These are phyloP conservation scores for Ochotona princeps DNA, from an alignment of 2,113 vertebrate species.

Conservation along the genomic window DNA sequence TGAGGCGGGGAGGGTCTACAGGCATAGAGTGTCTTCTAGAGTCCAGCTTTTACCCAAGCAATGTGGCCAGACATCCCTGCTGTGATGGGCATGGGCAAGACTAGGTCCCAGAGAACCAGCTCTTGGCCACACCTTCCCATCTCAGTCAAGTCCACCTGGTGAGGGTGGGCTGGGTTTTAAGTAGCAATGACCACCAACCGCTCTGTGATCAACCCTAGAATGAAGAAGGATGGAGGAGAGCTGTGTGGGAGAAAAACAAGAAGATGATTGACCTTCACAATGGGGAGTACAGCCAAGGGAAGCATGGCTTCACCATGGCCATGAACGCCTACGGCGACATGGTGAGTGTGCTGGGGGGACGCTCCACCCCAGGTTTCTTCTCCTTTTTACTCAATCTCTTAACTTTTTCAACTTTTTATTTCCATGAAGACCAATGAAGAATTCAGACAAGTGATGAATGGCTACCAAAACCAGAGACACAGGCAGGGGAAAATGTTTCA, in stretches of 20 bases:
- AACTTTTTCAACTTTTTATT: background rate
- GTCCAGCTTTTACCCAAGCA: background rate
- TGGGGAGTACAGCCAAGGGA: slow-evolving; percentile 92
- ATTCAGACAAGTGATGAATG: slow-evolving; percentile 96
- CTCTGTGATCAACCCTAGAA: slow-evolving; percentile 82
- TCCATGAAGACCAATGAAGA: slow-evolving; percentile 93
- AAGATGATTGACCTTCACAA: slow-evolving; percentile 95
- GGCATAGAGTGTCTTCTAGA: background rate
- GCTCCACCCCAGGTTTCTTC: background rate
- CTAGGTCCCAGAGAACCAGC: background rate
- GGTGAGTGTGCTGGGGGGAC: slow-evolving; percentile 84
- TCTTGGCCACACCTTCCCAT: background rate
- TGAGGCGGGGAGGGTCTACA: background rate
- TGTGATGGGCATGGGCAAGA: background rate
- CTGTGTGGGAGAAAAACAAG: slow-evolving; percentile 97
- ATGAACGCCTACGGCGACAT: slow-evolving; percentile 99
- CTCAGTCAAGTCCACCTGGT: background rate
- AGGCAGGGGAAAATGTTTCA: slow-evolving; percentile 89
- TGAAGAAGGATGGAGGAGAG: slow-evolving; percentile 94
- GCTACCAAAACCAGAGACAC: slow-evolving; percentile 88
- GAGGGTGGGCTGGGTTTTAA: slow-evolving; percentile 5
- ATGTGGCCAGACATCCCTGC: background rate
- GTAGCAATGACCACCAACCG: background rate
- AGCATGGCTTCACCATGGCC: slow-evolving; percentile 90
- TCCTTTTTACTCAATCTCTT: background rate